phyloP scores from a whole-genome alignment of 2,113 vertebrate genomes.

The Aplodontia rufa region DNA sequence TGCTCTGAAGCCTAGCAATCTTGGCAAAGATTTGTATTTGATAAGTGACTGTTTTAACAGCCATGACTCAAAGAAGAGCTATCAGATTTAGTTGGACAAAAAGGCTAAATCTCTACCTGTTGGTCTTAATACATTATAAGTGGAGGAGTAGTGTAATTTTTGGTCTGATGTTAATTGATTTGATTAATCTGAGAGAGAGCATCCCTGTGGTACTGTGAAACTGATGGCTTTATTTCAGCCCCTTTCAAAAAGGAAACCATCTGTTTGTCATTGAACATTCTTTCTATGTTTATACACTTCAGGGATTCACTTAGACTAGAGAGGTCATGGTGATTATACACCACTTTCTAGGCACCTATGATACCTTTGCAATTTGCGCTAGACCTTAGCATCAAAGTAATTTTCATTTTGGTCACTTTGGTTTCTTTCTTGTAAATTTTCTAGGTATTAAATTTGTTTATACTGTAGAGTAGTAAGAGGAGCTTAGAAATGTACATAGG shows the following conservation, averaged over 20 bases:
- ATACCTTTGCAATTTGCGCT: not conserved
- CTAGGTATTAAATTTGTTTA: not conserved
- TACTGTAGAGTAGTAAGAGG: not conserved
- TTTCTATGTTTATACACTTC: not conserved
- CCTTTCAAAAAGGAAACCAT: constrained; percentile 24
- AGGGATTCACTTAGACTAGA: not conserved
- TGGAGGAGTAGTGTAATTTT: constrained; percentile 36
- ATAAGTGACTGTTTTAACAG: not conserved
- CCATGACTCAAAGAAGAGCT: not conserved
- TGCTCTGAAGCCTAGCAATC: not conserved
- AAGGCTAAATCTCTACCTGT: not conserved
- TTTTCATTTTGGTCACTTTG: not conserved
- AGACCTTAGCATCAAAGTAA: not conserved
- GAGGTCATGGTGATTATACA: not conserved
- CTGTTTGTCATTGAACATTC: not conserved
- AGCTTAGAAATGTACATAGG: not conserved
- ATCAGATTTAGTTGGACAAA: not conserved
- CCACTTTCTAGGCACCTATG: not conserved
- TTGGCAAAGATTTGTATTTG: not conserved
- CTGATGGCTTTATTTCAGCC: not conserved
- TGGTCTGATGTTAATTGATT: constrained; percentile 9
- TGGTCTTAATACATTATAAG: not conserved
- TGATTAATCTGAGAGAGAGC: not conserved
- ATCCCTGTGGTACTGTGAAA: not conserved
- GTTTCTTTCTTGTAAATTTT: constrained; percentile 1